Evolutionary conservation across 2,797 vertebrate species (phyloP).

Genomic region (Ceyx erithaca): DNA sequence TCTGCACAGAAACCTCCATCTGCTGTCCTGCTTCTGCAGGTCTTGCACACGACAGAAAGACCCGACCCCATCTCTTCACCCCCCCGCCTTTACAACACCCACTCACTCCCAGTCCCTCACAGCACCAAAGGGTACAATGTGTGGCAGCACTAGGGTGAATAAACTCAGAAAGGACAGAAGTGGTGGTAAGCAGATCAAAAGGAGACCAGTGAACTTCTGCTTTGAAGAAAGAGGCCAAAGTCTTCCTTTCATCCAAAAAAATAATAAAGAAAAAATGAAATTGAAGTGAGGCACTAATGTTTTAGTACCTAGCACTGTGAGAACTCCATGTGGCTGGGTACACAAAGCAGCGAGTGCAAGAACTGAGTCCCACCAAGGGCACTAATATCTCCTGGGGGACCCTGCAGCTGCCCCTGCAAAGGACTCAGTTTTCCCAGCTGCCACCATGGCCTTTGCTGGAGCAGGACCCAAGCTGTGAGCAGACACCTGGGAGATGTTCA

Average conservation of each 20-base stretch:
- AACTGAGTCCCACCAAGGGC: not conserved
- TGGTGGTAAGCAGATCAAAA: not conserved
- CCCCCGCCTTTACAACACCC: not conserved
- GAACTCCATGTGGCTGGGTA: not conserved
- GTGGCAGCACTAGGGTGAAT: accelerated
- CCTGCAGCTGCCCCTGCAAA: not conserved
- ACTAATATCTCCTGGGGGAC: not conserved
- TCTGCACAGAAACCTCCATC: not conserved
- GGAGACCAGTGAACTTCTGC: not conserved
- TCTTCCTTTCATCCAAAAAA: not conserved
- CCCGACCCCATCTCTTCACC: accelerated
- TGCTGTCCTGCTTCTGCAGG: not conserved
- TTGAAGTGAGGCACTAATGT: not conserved
- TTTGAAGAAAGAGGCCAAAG: not conserved
- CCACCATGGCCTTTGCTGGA: not conserved
- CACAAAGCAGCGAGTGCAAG: not conserved
- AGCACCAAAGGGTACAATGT: not conserved
- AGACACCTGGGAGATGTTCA: not conserved
- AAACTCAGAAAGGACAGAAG: not conserved
- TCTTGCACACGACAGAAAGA: not conserved
- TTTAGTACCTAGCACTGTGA: not conserved
- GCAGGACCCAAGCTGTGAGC: not conserved
- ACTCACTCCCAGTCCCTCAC: too few species aligned
- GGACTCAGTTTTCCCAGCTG: not conserved
- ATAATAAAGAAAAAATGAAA: not conserved